Base-by-base conservation (phyloP, 64 coral and sea anemone species). In the Stichodactyla mertensii region DNA sequence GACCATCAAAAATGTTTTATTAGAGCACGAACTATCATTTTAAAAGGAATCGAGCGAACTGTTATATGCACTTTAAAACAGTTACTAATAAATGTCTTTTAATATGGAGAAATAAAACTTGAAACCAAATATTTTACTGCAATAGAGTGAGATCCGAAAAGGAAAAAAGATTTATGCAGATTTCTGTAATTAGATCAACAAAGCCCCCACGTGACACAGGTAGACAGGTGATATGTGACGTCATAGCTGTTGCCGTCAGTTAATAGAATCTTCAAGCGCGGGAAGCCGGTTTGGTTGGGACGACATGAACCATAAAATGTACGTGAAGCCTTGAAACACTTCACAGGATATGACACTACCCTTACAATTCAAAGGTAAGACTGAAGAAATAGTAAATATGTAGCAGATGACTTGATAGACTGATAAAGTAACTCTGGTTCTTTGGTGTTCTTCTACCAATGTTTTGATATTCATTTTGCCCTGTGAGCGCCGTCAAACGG, bases 151-250 rank as follows among this genome's bases (percentile, higher is more conserved):
- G 56, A 11, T 0, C 0, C 1, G 14, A 58, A 11, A 58, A 58
- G 14, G 56, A 11, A 15, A 11, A 11, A 11, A 58, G 8, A 58
- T 11, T 57, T 11, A 58, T 11, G 14, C 56, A 11, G 56, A 11
- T 58, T 58, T 15, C 8, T 11, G 5, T 58, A 58, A 15, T 15
- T 15, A 11, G 56, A 58, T 11, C 0, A 74, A 31, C 7, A 74
- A 74, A 74, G 22, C 69, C 14, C 12, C 12, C 69, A 74, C 69
- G 69, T 74, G 69, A 74, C 11, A 66, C 69, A n/a, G 26, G 26
- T 11, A 27, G 24, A 31, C 78, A 81, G 78, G 78, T 81, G 78
- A 81, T 53, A 53, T 53, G 78, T 81, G 78, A 81, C 78, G 78
- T 81, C 78, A 81, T 8, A n/a, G 16, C 69, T 81, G 20, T 54